Base-by-base conservation (phyloP, 1,140 invertebrate species). In the Teleogryllus occipitalis region DNA sequence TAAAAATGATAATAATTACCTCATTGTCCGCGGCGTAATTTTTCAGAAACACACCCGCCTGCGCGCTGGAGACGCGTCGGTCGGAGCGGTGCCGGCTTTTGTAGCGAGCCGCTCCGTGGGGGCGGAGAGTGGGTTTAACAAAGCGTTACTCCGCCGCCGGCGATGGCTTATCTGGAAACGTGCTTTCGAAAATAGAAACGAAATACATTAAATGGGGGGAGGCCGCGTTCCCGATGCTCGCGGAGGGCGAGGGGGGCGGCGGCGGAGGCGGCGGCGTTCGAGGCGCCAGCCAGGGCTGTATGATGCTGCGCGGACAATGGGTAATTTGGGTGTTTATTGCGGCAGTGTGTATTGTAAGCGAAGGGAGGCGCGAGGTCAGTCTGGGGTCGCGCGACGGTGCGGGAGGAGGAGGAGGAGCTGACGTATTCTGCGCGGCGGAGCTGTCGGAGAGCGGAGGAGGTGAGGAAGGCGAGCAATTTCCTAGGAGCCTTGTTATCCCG, bases 301-400 rank as follows among this genome's bases (percentile, higher is more conserved):
- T 65, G 54, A 65, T 65, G 27, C 54, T 10, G 10, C 10, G 54
- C 18, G 18, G 54, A 65, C 54, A 65, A 65, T 65, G 18, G 54
- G 54, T 65, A 65, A 65, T 65, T 65, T 65, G 54, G 18, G 54
- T 65, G 54, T 65, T 65, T 65, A 65, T 65, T 65, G 54, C 54
- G 10, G 54, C 54, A 14, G 54, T 18, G 54, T 65, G 54, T 65
- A 65, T 65, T 65, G 54, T 65, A 65, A 39, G 27, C 27, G 27
- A 39, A 39, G 27, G 27, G 27, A 39, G 27, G 27, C 27, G 27
- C 27, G 27, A 5, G 27, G 27, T 39, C 27, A 39, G 27, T 39
- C 1, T 5, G 5, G 27, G 27, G 27, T 39, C 27, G 27, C 27
- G 27, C 27, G 27, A 39, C 27, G 27, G 1, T 2, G 27, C 27